These are phyloP conservation scores for Periparus ater DNA, from an alignment of 2,797 vertebrate genomes.

Conservation along the genomic window DNA sequence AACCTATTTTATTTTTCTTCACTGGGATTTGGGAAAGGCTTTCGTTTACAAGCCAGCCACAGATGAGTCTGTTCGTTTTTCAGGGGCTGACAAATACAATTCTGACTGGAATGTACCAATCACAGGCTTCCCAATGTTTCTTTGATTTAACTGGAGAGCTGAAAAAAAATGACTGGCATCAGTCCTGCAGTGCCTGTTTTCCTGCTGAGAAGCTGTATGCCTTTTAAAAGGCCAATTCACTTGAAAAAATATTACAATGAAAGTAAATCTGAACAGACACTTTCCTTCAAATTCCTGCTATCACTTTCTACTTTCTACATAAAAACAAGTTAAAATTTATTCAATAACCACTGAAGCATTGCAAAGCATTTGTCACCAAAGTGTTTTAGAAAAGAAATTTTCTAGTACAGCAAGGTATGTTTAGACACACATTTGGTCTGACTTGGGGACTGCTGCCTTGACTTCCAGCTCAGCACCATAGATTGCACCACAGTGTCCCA, in stretches of 20 bases:
- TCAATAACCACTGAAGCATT: neutral
- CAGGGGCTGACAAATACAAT: neutral
- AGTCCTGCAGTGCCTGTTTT: neutral
- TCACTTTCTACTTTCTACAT: neutral
- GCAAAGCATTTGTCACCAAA: neutral
- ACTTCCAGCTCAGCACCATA: neutral
- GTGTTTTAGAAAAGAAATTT: neutral
- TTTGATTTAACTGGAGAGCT: neutral
- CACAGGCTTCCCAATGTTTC: neutral
- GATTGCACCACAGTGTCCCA: neutral
- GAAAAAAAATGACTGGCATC: neutral
- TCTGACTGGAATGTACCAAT: neutral
- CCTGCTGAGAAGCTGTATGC: neutral
- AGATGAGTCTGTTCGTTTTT: neutral
- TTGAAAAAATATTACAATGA: neutral
- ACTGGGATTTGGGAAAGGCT: neutral
- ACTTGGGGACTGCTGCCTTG: neutral
- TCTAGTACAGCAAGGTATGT: neutral
- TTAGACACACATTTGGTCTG: neutral
- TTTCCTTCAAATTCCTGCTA: neutral
- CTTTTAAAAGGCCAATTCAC: neutral
- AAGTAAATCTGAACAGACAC: neutral
- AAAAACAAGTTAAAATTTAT: neutral
- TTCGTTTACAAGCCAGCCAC: neutral
- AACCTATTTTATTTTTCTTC: neutral